A percentile compares a stretch with the other conserved stretches of the same genome.
Evolutionary conservation across 2,797 vertebrate genomes (phyloP).

Genomic region (Tenualosa thibaudeaui): DNA sequence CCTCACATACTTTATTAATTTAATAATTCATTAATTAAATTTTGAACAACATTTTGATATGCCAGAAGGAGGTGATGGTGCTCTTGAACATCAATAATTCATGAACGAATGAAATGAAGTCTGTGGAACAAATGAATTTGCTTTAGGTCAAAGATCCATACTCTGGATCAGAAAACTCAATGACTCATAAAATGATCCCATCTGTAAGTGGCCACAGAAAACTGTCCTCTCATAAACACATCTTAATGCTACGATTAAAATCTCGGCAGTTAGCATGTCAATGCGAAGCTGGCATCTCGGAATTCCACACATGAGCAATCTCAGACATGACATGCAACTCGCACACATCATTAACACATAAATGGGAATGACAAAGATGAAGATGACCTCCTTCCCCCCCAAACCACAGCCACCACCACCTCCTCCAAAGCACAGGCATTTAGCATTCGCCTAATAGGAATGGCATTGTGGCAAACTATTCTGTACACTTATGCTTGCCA

Average conservation of each 20-base stretch:
- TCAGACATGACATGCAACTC: not conserved
- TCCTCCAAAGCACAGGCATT: slow-evolving; percentile 18
- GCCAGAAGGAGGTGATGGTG: not conserved
- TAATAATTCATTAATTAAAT: not conserved
- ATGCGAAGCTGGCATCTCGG: not conserved
- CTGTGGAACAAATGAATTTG: not conserved
- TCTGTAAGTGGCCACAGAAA: not conserved
- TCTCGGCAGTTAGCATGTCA: not conserved
- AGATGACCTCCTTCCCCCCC: too few species aligned
- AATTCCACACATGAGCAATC: not conserved
- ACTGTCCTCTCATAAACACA: not conserved
- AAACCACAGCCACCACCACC: not conserved
- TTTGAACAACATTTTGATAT: not conserved
- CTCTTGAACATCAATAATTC: not conserved
- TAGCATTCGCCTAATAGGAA: slow-evolving; percentile 23
- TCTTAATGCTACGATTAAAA: not conserved
- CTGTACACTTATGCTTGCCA: slow-evolving; percentile 26
- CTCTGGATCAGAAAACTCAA: not conserved
- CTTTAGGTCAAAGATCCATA: not conserved
- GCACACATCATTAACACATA: slow-evolving; percentile 23
- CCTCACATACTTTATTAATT: not conserved
- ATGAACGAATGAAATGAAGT: not conserved
- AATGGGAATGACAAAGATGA: slow-evolving; percentile 10
- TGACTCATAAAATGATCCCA: slow-evolving; percentile 14
- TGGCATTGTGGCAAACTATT: slow-evolving; percentile 34